Evolutionary conservation across 2,113 vertebrate species (phyloP).

Genomic region (Sceloporus undulatus): DNA sequence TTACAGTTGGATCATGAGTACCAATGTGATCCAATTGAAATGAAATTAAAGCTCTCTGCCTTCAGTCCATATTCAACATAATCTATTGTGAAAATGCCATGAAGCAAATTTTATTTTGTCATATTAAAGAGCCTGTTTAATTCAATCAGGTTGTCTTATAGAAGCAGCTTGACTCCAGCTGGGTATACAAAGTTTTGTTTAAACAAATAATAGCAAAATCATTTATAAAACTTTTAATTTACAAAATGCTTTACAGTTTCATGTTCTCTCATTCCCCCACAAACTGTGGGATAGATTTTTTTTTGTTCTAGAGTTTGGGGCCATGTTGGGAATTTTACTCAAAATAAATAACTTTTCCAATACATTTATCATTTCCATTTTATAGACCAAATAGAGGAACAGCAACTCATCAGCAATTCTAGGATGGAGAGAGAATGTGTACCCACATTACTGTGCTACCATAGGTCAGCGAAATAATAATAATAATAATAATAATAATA

Average conservation of each 20-base stretch:
- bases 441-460: not conserved
- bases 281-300: not conserved
- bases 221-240: slow-evolving; percentile 4
- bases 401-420: not conserved
- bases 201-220: not conserved
- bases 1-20: not conserved
- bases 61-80: not conserved
- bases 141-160: not conserved
- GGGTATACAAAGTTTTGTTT: not conserved
- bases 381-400: not conserved
- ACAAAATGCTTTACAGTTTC: not conserved
- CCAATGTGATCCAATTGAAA: not conserved
- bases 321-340: too few species aligned
- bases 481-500: too few species aligned
- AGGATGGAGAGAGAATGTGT: not conserved
- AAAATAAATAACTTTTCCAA: too few species aligned
- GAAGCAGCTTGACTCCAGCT: not conserved
- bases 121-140: not conserved
- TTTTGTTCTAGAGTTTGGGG: too few species aligned
- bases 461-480: not conserved
- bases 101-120: not conserved
- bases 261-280: not conserved
- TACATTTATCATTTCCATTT: not conserved
- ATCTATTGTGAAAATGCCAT: slow-evolving; percentile 1
- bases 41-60: not conserved